Conservation (phyloP, 2,113 vertebrate genomes). For the Brevimyrus niger region DNA sequence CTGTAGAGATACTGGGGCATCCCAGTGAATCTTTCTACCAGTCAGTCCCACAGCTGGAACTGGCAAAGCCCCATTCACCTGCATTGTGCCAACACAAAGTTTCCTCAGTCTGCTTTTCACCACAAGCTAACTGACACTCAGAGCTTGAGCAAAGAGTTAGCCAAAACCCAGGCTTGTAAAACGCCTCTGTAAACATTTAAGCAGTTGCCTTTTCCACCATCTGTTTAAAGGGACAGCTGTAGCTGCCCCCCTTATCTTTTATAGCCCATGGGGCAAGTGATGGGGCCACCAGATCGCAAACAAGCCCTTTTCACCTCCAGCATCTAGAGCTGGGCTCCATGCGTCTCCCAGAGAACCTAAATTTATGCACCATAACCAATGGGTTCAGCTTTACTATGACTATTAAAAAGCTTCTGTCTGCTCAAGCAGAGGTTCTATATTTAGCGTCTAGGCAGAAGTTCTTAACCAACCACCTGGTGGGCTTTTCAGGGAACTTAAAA, state of each 20-base stretch:
- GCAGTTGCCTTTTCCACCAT: slow-evolving; percentile 60
- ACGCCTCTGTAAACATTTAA: slow-evolving; percentile 25
- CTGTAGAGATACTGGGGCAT: not conserved
- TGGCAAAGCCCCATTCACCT: not conserved
- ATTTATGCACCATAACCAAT: not conserved
- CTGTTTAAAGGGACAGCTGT: slow-evolving; percentile 63
- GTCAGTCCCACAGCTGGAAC: not conserved
- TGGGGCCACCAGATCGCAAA: slow-evolving; percentile 26
- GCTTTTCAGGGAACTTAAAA: not conserved
- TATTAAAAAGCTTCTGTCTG: not conserved
- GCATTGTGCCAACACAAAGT: not conserved
- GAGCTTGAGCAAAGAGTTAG: not conserved
- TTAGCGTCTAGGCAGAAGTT: not conserved
- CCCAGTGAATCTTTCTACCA: not conserved
- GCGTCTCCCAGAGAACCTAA: not conserved
- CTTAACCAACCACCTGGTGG: not conserved
- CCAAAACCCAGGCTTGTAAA: slow-evolving; percentile 1
- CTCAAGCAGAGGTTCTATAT: not conserved
- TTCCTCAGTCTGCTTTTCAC: not conserved
- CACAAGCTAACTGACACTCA: not conserved
- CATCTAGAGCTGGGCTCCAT: not conserved
- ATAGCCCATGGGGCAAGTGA: slow-evolving; percentile 47
- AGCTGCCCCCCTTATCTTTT: slow-evolving; percentile 36
- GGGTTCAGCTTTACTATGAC: not conserved
- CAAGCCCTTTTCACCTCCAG: slow-evolving; percentile 10